phyloP scores from a whole-genome alignment of 2,888 invertebrate genomes.

The Theodoxus fluviatilis region DNA sequence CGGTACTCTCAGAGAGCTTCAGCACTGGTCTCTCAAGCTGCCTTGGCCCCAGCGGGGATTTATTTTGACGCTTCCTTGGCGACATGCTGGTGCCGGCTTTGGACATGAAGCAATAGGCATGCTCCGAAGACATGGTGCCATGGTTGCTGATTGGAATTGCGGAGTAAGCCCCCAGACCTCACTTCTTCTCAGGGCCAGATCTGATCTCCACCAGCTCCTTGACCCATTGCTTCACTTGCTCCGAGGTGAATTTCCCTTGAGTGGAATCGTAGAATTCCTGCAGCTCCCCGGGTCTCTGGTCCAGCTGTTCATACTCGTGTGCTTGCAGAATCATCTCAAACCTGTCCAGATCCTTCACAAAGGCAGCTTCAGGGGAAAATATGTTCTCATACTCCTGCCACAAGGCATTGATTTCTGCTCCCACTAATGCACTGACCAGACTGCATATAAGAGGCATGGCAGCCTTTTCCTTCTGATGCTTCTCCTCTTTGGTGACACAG shows the following conservation, averaged over 20 bases:
- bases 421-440: slow-evolving; percentile 74
- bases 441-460: slow-evolving; percentile 82
- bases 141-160: no score
- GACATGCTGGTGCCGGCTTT: no score
- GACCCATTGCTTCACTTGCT: no score
- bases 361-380: slow-evolving; percentile 82
- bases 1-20: no score
- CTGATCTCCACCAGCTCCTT: no score
- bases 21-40: no score
- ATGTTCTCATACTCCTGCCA: slow-evolving; percentile 88
- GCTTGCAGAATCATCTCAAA: slow-evolving; percentile 96
- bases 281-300: slow-evolving; percentile 73
- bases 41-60: no score
- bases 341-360: slow-evolving; percentile 93
- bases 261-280: slow-evolving; percentile 89
- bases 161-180: no score
- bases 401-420: slow-evolving; percentile 75
- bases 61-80: no score
- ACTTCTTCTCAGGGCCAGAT: no score
- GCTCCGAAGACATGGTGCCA: no score
- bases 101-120: no score
- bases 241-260: slow-evolving; percentile 50
- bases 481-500: slow-evolving; percentile 81
- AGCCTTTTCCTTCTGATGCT: slow-evolving; percentile 80
- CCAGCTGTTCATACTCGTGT: slow-evolving; percentile 86